Evolutionary conservation across 2,888 invertebrate genomes (phyloP).

Genomic region (Campoplex nolae): DNA sequence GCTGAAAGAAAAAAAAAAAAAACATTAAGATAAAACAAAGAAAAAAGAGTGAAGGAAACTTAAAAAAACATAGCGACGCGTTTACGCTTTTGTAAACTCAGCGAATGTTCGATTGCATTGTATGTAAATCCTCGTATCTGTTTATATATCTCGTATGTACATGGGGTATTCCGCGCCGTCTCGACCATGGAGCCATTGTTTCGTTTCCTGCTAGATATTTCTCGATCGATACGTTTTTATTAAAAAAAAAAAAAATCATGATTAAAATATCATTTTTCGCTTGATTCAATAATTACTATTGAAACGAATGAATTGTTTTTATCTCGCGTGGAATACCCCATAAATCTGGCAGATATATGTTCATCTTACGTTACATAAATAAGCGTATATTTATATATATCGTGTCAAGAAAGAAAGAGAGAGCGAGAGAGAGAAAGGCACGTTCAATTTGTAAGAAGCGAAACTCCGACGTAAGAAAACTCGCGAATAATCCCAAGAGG

Average conservation of each 20-base stretch:
- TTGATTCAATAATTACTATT: not conserved
- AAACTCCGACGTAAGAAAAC: slow-evolving; percentile 50
- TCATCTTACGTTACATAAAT: not conserved
- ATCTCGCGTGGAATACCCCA: not conserved
- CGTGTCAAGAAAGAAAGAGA: not conserved
- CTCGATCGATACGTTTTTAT: not conserved
- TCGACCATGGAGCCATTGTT: not conserved
- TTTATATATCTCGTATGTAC: slow-evolving; percentile 29
- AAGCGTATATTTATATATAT: not conserved
- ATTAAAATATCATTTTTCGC: not conserved
- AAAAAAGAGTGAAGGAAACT: not conserved
- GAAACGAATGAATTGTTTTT: not conserved
- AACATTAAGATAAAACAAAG: not conserved
- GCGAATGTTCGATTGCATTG: slow-evolving; percentile 63
- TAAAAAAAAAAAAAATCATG: not conserved
- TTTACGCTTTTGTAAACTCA: slow-evolving; percentile 62
- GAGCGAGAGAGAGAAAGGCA: slow-evolving; percentile 25
- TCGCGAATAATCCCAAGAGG: slow-evolving; percentile 58
- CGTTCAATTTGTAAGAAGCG: slow-evolving; percentile 59
- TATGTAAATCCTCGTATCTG: slow-evolving; percentile 22
- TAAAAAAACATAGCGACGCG: slow-evolving; percentile 22
- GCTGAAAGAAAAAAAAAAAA: not conserved
- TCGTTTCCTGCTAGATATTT: not conserved
- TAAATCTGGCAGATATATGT: not conserved
- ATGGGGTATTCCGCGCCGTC: slow-evolving; percentile 3